Conservation (phyloP, 2,888 invertebrate genomes). For the Ephialtes manifestator region DNA sequence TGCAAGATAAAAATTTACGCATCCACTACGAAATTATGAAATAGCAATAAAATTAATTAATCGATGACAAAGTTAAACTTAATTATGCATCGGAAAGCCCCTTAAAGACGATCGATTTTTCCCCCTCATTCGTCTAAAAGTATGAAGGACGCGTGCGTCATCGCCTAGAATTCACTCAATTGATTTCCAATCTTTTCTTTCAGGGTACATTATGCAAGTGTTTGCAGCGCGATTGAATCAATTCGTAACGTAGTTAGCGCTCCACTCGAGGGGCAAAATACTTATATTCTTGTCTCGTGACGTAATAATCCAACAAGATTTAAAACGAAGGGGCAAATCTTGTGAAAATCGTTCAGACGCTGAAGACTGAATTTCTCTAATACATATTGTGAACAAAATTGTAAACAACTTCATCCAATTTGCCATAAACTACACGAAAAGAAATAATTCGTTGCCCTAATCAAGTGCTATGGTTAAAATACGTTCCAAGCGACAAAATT, state of each 20-base stretch:
- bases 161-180: conserved; percentile 27
- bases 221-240: neutral
- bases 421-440: no score
- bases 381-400: no score
- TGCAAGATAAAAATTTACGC: neutral
- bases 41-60: neutral
- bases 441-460: no score
- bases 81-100: neutral
- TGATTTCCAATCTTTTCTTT: conserved; percentile 38
- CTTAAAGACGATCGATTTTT: neutral
- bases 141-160: conserved; percentile 32
- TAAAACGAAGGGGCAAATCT: neutral
- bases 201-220: conserved; percentile 2
- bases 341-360: neutral
- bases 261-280: neutral
- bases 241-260: conserved; percentile 13
- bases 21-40: neutral
- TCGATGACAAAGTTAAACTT: neutral
- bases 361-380: neutral
- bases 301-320: neutral
- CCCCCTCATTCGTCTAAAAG: conserved; percentile 6
- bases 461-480: no score
- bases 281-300: neutral
- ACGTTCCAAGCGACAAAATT: no score
- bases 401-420: no score